Evolutionary conservation across 2,797 vertebrate species (phyloP), one percentile per base, ranked within the genome.

Genomic region (Lutjanus campechanus): DNA sequence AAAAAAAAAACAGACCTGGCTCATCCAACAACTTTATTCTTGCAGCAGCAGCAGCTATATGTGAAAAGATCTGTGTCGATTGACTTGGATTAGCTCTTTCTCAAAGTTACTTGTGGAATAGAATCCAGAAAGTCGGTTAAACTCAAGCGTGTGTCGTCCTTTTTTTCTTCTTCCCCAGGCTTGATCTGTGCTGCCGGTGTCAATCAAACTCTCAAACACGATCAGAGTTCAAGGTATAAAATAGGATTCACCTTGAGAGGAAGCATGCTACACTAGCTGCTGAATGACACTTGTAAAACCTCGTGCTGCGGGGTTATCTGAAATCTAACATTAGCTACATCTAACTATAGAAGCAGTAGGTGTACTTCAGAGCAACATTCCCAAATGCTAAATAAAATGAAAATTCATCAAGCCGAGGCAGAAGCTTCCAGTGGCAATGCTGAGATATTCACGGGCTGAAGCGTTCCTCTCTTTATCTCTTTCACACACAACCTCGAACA

Each of bases 391-490:
- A 79, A 85, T 61, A 55, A 82, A 79, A 51, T 50, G 44, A 73
- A 76, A 86, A 73, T 68, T 76, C 51, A 73, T 82, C 74, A 63
- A 50, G 76, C 66, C 20, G 41, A 72, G 81, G 73, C 70, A 19
- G 77, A 85, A 36, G 46, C 74, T 83, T 79, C 67, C 62, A 62
- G 51, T 43, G 61, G 72, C 49, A 46, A 62, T 70, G 62, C 65
- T 69, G 70, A 88, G 79, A 86, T 88, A 83, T 88, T 89, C 76
- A 66, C 66, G 1, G 49, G 73, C 82, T 78, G 73, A 65, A 69
- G 79, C 60, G 0, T 68, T 68, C 16, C 66, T 41, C 73, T 73
- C 81, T 86, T 79, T 85, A 82, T 91, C 86, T 85, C 69, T 29
- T 61, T 60, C 76, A 17, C 74, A 86, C 88, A 90, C 86, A 86